Conservation (phyloP, 2,113 vertebrate genomes). For the Marcusenius ussheri region DNA sequence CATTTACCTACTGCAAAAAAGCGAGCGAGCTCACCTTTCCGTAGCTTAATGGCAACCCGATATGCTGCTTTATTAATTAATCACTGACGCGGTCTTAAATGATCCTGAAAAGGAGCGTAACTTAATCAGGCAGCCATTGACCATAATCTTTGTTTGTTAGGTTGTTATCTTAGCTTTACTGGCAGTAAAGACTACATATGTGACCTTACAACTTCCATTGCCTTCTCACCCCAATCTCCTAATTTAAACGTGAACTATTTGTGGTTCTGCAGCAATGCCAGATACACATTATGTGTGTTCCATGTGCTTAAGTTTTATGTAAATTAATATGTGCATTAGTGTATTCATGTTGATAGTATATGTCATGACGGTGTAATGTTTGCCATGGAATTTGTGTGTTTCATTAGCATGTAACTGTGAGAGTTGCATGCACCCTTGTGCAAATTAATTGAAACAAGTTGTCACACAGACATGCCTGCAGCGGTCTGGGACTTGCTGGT, state of each 20-base stretch:
- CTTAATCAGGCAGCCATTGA: not conserved
- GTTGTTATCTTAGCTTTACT: not conserved
- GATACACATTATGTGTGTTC: not conserved
- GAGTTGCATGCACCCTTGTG: not conserved
- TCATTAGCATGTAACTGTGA: not conserved
- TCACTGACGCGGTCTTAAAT: not conserved
- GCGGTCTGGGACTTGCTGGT: not conserved
- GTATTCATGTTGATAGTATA: not conserved
- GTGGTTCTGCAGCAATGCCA: not conserved
- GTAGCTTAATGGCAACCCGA: not conserved
- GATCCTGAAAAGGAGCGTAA: not conserved
- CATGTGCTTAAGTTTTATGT: not conserved
- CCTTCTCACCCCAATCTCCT: not conserved
- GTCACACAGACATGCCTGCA: not conserved
- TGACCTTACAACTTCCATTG: not conserved
- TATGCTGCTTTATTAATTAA: slow-evolving; percentile 5
- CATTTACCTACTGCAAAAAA: not conserved
- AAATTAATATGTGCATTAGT: not conserved
- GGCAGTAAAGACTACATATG: not conserved
- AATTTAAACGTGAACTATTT: not conserved
- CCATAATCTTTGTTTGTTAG: not conserved
- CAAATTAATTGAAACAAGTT: not conserved
- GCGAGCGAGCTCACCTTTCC: not conserved
- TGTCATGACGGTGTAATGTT: not conserved
- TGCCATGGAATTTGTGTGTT: not conserved